Conservation (phyloP, 2,113 vertebrate genomes). For the Rhombomys opimus region DNA sequence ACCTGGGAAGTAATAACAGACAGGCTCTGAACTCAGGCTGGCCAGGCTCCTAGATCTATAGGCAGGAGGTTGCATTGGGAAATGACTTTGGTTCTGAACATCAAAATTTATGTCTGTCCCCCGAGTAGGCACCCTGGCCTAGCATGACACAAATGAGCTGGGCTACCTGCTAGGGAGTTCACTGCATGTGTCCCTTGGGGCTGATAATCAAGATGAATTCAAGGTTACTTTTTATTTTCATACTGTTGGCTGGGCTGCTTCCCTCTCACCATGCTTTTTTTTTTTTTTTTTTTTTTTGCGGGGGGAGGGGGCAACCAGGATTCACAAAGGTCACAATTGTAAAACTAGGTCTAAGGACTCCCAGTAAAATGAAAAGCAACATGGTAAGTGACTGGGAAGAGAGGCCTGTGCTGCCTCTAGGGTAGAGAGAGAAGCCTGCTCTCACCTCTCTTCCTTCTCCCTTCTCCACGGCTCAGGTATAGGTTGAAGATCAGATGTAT, state of each 20-base stretch:
- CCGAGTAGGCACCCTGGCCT: background rate
- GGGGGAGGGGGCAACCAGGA: background rate
- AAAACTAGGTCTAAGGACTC: background rate
- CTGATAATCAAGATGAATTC: background rate
- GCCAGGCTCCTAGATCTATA: background rate
- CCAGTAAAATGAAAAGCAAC: background rate
- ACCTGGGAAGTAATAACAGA: background rate
- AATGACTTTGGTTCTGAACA: background rate
- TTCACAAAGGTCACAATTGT: background rate
- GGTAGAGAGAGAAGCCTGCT: background rate
- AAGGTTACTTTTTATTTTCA: constrained; percentile 21
- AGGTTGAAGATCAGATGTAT: background rate
- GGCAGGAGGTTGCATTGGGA: background rate
- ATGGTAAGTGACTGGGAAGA: background rate
- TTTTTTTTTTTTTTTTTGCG: no score
- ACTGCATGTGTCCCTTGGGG: background rate
- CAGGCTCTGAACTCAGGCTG: background rate
- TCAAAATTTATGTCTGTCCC: background rate
- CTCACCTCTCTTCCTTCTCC: background rate
- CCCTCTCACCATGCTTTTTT: background rate
- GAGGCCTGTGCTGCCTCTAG: accelerated
- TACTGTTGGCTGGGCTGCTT: background rate
- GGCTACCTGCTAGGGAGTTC: background rate
- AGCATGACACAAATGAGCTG: background rate
- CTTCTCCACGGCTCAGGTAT: background rate